phyloP scores from a whole-genome alignment of 2,113 vertebrate species.

The Rhabdornis inornatus region DNA sequence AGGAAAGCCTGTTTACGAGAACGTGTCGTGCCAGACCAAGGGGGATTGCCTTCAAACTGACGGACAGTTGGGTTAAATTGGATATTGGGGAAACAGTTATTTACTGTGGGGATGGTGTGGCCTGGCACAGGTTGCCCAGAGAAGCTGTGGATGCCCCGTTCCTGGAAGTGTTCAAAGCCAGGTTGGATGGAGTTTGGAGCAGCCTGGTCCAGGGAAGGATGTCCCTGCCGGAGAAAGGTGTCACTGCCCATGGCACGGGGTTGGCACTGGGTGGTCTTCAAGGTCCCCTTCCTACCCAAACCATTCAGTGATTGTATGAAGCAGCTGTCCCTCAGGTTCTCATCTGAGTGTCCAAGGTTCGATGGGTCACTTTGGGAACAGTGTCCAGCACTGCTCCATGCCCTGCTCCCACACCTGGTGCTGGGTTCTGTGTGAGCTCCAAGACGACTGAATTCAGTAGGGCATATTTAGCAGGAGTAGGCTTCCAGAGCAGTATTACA shows the following conservation, averaged over 20 bases:
- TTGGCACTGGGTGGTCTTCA: background rate
- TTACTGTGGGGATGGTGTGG: too few relatives aligned
- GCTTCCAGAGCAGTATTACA: background rate
- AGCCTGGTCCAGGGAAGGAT: rapidly evolving
- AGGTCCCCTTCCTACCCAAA: background rate
- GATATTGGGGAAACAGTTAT: background rate
- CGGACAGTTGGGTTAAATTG: background rate
- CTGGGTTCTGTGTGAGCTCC: background rate
- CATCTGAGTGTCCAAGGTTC: background rate
- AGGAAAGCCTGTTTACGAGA: background rate
- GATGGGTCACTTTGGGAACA: rapidly evolving
- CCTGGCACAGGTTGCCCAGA: background rate
- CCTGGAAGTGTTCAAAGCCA: background rate
- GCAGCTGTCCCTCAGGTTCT: background rate
- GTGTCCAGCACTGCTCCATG: background rate
- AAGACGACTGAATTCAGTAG: background rate
- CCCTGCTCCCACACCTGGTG: rapidly evolving
- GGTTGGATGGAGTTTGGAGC: rapidly evolving
- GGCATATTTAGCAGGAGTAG: background rate
- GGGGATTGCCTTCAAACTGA: background rate
- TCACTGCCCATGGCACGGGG: rapidly evolving
- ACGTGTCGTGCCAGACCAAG: background rate
- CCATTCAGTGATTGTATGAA: background rate
- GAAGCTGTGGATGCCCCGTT: background rate
- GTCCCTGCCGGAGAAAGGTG: too few relatives aligned